Conservation (phyloP, 2,797 vertebrate species). For the Coranthus polyacanthus region DNA sequence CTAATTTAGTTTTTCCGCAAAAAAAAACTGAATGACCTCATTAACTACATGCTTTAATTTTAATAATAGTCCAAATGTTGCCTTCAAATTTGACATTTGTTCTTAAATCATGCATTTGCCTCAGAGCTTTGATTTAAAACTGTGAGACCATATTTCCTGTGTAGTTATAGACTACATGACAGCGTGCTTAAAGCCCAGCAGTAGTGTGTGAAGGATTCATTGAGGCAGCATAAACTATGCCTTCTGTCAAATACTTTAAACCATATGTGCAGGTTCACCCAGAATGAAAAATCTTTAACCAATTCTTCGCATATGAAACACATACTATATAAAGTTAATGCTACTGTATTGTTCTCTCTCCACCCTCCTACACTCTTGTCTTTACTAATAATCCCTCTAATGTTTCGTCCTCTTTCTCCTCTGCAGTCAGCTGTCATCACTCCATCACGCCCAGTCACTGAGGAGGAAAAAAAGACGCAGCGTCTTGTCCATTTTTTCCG, state of each 20-base stretch:
- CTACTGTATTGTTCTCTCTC: neutral
- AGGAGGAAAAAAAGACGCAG: constrained; percentile 86
- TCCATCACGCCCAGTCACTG: constrained; percentile 83
- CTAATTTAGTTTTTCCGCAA: no score
- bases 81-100: neutral
- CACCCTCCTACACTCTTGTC: neutral
- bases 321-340: neutral
- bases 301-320: constrained; percentile 10
- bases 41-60: neutral
- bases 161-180: constrained; percentile 1
- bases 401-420: constrained; percentile 9
- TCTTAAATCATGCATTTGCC: no score
- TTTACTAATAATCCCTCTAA: constrained; percentile 6
- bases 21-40: no score
- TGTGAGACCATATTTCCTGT: neutral
- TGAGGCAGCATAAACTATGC: constrained; percentile 31
- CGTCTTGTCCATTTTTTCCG: constrained; percentile 84
- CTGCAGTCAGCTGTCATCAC: constrained; percentile 83
- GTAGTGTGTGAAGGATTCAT: constrained; percentile 33
- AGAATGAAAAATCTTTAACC: neutral
- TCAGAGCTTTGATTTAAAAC: neutral
- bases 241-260: constrained; percentile 47
- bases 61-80: neutral
- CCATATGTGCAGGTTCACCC: constrained; percentile 25
- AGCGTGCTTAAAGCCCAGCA: constrained; percentile 16